Evolutionary conservation across 53 echinoderm and acorn worm genomes (phyloP), one percentile per base, ranked within the genome.

Genomic region (Echinarachnius parma): DNA sequence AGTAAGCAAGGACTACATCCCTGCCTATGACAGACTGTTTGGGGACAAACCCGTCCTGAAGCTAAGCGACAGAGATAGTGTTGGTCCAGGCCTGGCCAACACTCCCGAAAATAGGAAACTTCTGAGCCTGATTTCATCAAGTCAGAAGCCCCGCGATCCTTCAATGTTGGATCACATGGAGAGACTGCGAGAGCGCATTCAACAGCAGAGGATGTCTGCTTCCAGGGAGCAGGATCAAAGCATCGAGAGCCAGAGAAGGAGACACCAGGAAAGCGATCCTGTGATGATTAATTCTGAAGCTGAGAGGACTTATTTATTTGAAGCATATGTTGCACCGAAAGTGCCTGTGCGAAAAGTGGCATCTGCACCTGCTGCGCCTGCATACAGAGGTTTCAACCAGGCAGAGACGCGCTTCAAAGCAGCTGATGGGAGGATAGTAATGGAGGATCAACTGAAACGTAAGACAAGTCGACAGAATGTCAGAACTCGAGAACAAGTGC

Each of bases 361-460:
- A 13, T 60, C 87, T 23, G 96, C 96, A 7, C 96, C 96, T 15
- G 82, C 87, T 21, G 84, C 91, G n/a, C 96, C 96, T 13, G 70
- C 71, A 9, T 95, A 95, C 82, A 87, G 76, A 72, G 96, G 96
- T 14, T 95, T 95, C 77, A 95, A 82, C 53, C 56, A 81, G 50
- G 87, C 86, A 28, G 76, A 87, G 72, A 77, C 96, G 9, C 78
- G 86, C 46, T 90, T 79, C 66, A 64, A 78, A 42, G 67, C 82
- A 65, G 78, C 87, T 21, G 80, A 87, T 70, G 90, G 93, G 21
- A 80, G 84, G 58, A 83, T 93, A 27, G 81, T 89, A 15, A 80
- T 75, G 0, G 88, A 92, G 32, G 88, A 88, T 18, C 58, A 79
- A 48, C 45, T 79, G 23, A 49, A 75, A 20, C 75, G 66, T 21